A percentile compares a stretch with the other conserved stretches of the same genome.
phyloP scores from a whole-genome alignment of 2,888 invertebrate genomes.

The Tortricodes alternella region DNA sequence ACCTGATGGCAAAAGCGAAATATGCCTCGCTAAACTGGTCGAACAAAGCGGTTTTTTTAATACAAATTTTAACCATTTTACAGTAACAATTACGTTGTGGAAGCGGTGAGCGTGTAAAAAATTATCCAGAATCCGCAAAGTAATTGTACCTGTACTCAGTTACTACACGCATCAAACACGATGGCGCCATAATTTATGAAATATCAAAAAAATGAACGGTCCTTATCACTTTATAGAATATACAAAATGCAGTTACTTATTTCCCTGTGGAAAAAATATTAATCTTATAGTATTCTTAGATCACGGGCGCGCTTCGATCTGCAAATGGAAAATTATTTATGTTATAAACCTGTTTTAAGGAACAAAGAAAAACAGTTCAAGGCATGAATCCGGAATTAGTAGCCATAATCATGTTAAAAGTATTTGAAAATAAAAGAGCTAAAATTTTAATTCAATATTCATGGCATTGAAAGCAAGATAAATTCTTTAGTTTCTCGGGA shows the following conservation, averaged over 20 bases:
- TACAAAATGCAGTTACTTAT: conserved; percentile 84
- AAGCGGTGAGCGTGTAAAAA: conserved; percentile 81
- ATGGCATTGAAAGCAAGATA: too few species aligned
- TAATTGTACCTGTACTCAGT: conserved; percentile 73
- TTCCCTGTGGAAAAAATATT: conserved; percentile 84
- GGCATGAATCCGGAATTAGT: not conserved
- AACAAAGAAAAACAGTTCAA: not conserved
- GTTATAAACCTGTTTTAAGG: conserved; percentile 1
- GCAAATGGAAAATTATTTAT: conserved; percentile 51
- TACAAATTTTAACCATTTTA: conserved; percentile 68
- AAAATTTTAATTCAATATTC: too few species aligned
- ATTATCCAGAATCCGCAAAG: conserved; percentile 77
- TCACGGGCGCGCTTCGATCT: conserved; percentile 82
- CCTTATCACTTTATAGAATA: conserved; percentile 84
- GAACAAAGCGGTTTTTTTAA: conserved; percentile 71
- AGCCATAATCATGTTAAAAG: not conserved
- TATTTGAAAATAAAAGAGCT: too few species aligned
- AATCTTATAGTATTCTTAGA: conserved; percentile 82
- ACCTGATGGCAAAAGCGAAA: conserved; percentile 71
- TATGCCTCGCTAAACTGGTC: conserved; percentile 69
- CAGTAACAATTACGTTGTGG: conserved; percentile 77
- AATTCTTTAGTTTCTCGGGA: too few species aligned
- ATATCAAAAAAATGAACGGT: conserved; percentile 82
- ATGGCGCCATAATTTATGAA: conserved; percentile 76
- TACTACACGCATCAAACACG: conserved; percentile 75